Conservation (phyloP, 2,797 vertebrate genomes). For the Neostethus bicornis region DNA sequence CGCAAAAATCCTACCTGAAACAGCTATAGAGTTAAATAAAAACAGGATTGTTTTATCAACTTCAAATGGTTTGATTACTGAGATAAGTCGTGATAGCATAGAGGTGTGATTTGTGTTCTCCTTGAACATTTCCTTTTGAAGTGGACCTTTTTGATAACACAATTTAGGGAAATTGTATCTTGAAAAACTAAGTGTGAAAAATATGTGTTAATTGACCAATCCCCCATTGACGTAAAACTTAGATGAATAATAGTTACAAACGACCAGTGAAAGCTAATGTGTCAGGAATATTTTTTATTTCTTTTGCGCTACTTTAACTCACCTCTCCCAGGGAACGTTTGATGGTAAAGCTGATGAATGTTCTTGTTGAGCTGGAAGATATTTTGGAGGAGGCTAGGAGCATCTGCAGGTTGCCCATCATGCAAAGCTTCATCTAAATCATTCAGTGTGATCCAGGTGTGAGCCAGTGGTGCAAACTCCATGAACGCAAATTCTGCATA, state of each 20-base stretch:
- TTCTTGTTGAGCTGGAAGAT: slow-evolving; percentile 76
- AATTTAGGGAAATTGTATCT: too few relatives aligned
- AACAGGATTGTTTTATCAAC: slow-evolving; percentile 1
- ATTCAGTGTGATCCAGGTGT: slow-evolving; percentile 86
- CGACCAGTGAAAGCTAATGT: too few relatives aligned
- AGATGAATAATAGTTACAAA: too few relatives aligned
- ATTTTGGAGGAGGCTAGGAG: slow-evolving; percentile 47
- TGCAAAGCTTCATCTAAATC: slow-evolving; percentile 64
- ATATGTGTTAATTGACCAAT: too few relatives aligned
- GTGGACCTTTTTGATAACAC: too few relatives aligned
- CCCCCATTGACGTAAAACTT: too few relatives aligned
- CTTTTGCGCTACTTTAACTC: slow-evolving; percentile 29
- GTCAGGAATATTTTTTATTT: background rate
- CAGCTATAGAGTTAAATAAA: too few relatives aligned
- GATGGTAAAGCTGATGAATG: slow-evolving; percentile 71
- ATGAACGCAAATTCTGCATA: slow-evolving; percentile 84
- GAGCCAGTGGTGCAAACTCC: slow-evolving; percentile 79
- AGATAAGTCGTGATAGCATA: slow-evolving; percentile 2
- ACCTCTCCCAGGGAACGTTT: slow-evolving; percentile 68
- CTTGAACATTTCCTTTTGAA: slow-evolving; percentile 10
- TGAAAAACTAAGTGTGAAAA: too few relatives aligned
- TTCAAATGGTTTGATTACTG: background rate
- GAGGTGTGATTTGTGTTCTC: background rate
- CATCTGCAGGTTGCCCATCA: slow-evolving; percentile 14
- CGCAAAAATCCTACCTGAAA: too few relatives aligned